Conservation (phyloP, 2,888 invertebrate genomes). For the Epirrhoe tristata region DNA sequence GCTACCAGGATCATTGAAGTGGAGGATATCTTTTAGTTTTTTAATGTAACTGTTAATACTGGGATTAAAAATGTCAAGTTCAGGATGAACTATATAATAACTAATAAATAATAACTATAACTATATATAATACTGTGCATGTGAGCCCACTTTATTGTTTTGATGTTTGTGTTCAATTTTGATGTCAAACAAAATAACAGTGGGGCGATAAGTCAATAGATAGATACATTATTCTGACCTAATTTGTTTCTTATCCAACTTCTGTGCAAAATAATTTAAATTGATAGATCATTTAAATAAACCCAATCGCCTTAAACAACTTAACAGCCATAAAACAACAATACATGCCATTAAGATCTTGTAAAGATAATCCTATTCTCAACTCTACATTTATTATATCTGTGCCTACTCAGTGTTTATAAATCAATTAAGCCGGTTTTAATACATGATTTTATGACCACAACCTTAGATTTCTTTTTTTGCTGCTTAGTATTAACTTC, state of each 20-base stretch:
- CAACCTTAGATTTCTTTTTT: slow-evolving; percentile 24
- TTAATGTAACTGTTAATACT: no score
- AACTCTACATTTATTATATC: slow-evolving; percentile 8
- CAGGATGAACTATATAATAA: no score
- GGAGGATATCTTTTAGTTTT: no score
- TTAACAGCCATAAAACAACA: slow-evolving; percentile 23
- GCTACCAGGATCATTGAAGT: no score
- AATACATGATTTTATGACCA: slow-evolving; percentile 24
- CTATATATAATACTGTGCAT: slow-evolving; percentile 39
- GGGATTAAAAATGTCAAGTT: no score
- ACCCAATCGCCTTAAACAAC: slow-evolving; percentile 9
- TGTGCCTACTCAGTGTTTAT: slow-evolving; percentile 17
- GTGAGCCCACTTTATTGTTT: slow-evolving; percentile 39
- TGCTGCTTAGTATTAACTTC: slow-evolving; percentile 34
- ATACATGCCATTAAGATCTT: slow-evolving; percentile 24
- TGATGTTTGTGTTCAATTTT: slow-evolving; percentile 33
- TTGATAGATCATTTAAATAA: not conserved
- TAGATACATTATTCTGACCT: not conserved
- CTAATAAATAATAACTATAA: no score
- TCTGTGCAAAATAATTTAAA: slow-evolving; percentile 15
- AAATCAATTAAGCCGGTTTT: slow-evolving; percentile 25
- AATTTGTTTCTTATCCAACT: slow-evolving; percentile 10
- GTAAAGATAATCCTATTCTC: slow-evolving; percentile 18
- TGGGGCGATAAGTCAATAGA: slow-evolving; percentile 7
- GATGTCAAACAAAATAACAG: slow-evolving; percentile 29